phyloP scores from a whole-genome alignment of 2,888 invertebrate species.

The Agonopterix subpropinquella region DNA sequence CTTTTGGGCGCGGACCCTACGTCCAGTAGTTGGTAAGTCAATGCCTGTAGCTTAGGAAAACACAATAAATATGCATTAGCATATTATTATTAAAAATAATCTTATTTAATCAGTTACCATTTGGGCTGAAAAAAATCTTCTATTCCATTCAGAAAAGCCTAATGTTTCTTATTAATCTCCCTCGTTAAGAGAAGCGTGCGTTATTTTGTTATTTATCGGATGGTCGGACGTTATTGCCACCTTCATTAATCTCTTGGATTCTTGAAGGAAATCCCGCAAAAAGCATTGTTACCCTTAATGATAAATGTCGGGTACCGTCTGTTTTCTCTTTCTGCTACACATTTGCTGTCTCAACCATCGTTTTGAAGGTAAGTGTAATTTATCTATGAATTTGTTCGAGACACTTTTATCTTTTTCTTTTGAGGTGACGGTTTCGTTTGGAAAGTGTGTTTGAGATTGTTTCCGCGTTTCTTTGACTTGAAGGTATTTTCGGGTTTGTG shows the following conservation, averaged over 20 bases:
- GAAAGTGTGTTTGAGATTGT: slow-evolving; percentile 24
- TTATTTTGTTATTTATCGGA: slow-evolving; percentile 69
- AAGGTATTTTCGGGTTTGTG: too few relatives aligned
- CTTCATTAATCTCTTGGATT: slow-evolving; percentile 68
- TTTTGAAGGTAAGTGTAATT: slow-evolving; percentile 55
- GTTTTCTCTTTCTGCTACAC: slow-evolving; percentile 16
- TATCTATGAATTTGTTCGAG: slow-evolving; percentile 52
- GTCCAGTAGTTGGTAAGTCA: too few relatives aligned
- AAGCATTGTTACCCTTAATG: slow-evolving; percentile 67
- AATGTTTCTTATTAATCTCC: slow-evolving; percentile 57
- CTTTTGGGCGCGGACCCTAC: too few relatives aligned
- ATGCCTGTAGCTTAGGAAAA: too few relatives aligned
- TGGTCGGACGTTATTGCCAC: slow-evolving; percentile 62
- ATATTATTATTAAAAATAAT: too few relatives aligned
- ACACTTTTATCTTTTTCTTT: slow-evolving; percentile 51
- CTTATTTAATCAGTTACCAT: background rate
- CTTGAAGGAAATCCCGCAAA: slow-evolving; percentile 67
- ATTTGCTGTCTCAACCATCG: slow-evolving; percentile 30
- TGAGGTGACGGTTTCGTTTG: slow-evolving; percentile 22
- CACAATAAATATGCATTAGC: too few relatives aligned
- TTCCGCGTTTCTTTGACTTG: slow-evolving; percentile 1
- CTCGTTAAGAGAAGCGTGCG: slow-evolving; percentile 51
- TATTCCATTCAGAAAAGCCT: slow-evolving; percentile 14
- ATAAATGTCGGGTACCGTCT: slow-evolving; percentile 49
- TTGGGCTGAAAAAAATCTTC: background rate